phyloP scores from a whole-genome alignment of 2,113 vertebrate genomes.

The Ceyx melanurus region DNA sequence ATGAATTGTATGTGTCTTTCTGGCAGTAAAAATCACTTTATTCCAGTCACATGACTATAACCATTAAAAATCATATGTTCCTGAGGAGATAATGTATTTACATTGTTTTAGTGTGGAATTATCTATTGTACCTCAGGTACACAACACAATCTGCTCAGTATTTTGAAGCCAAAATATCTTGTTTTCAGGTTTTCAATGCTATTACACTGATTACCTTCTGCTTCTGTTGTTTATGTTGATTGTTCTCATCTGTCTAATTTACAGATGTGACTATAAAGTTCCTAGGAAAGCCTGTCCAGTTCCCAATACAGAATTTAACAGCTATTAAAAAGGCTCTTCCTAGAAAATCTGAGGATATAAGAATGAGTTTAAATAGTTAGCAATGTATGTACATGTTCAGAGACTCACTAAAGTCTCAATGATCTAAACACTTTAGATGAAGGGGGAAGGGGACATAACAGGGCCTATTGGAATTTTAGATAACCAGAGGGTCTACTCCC shows the following conservation, averaged over 20 bases:
- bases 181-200: slow-evolving; percentile 4
- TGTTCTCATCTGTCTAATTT: slow-evolving; percentile 27
- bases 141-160: slow-evolving; percentile 35
- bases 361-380: not conserved
- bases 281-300: not conserved
- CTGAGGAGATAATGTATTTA: slow-evolving; percentile 22
- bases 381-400: not conserved
- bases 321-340: not conserved
- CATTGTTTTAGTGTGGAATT: not conserved
- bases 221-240: slow-evolving; percentile 26
- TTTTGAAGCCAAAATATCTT: slow-evolving; percentile 46
- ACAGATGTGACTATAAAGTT: slow-evolving; percentile 15
- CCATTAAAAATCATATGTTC: slow-evolving; percentile 43
- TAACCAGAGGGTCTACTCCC: not conserved
- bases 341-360: not conserved
- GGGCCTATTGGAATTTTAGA: too few species aligned
- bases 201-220: slow-evolving; percentile 47
- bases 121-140: slow-evolving; percentile 18
- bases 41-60: not conserved
- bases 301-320: not conserved
- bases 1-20: not conserved
- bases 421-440: too few species aligned
- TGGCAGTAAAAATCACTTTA: slow-evolving; percentile 17
- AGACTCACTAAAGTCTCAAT: not conserved
- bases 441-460: not conserved